Percentiles rank a stretch among this genome's conserved stretches.
Evolutionary conservation across 2,797 vertebrate genomes (phyloP).

Genomic region (Sphaeramia orbicularis): DNA sequence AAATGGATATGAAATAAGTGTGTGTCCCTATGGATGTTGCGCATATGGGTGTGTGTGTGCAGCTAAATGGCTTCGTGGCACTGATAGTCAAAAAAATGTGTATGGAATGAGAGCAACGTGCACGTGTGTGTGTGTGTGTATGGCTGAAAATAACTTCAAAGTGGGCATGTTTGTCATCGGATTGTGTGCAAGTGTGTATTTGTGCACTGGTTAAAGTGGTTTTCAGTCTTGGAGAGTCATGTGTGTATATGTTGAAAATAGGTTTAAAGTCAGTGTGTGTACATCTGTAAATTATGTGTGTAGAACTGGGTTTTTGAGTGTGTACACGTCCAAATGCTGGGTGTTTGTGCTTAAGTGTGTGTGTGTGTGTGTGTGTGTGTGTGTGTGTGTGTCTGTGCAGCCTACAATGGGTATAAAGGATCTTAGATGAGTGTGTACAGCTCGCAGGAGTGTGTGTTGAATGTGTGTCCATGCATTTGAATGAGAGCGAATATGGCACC

Average conservation of each 20-base stretch:
- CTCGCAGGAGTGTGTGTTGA: not conserved
- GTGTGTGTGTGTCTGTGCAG: not conserved
- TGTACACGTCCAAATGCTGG: too few species aligned
- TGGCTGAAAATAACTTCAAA: slow-evolving; percentile 6
- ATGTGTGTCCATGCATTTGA: not conserved
- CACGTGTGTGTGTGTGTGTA: slow-evolving; percentile 2
- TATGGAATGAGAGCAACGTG: not conserved
- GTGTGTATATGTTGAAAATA: not conserved
- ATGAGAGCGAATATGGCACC: not conserved
- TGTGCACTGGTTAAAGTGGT: not conserved
- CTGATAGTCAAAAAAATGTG: slow-evolving; percentile 3
- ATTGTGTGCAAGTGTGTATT: not conserved
- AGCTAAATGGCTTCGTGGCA: slow-evolving; percentile 7
- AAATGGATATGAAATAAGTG: slow-evolving; percentile 12
- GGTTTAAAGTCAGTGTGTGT: not conserved
- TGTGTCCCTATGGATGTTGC: not conserved
- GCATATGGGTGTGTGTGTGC: not conserved
- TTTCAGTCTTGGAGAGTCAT: not conserved
- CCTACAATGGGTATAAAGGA: not conserved
- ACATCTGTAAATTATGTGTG: not conserved
- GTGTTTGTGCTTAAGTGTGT: too few species aligned
- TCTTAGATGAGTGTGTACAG: not conserved
- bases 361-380: not conserved
- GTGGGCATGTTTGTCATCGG: not conserved
- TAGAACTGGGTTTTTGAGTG: not conserved